Conservation (phyloP, 2,888 invertebrate genomes). For the Lithophane leautieri region DNA sequence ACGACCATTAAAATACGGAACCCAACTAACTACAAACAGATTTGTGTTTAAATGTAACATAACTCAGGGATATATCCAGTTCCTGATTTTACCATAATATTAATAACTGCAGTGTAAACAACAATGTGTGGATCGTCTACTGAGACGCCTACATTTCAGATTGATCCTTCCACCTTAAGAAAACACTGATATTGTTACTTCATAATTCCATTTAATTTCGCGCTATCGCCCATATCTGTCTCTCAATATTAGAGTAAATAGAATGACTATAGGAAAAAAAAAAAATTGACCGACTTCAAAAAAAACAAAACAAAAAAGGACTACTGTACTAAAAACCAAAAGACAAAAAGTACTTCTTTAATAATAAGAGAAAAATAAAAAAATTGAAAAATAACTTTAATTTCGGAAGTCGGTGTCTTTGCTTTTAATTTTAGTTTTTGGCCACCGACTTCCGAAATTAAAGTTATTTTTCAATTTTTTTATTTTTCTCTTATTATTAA, state of each 20-base stretch:
- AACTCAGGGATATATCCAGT: constrained; percentile 18
- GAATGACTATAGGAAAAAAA: constrained; percentile 19
- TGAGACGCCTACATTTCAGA: constrained; percentile 14
- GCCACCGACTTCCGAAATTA: no score
- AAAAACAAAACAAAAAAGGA: no score
- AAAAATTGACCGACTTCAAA: no score
- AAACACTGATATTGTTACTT: constrained; percentile 59
- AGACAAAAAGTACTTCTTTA: no score
- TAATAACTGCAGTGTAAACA: constrained; percentile 39
- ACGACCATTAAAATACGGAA: constrained; percentile 53
- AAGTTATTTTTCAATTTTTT: no score
- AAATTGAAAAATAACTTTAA: no score
- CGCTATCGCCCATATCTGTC: constrained; percentile 6
- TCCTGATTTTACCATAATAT: constrained; percentile 17
- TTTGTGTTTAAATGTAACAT: constrained; percentile 24
- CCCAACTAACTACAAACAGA: constrained; percentile 42
- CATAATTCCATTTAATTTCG: constrained; percentile 29
- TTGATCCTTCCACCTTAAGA: constrained; percentile 23
- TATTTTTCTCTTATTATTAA: no score
- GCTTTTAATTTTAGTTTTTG: no score
- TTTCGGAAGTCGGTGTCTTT: no score
- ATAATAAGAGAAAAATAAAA: no score
- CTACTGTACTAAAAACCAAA: no score
- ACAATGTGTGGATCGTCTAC: constrained; percentile 24
- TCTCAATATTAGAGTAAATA: constrained; percentile 5